Evolutionary conservation across 2,797 vertebrate species (phyloP), one percentile per base, ranked within the genome.

Genomic region (Mormyrops attenuatus): DNA sequence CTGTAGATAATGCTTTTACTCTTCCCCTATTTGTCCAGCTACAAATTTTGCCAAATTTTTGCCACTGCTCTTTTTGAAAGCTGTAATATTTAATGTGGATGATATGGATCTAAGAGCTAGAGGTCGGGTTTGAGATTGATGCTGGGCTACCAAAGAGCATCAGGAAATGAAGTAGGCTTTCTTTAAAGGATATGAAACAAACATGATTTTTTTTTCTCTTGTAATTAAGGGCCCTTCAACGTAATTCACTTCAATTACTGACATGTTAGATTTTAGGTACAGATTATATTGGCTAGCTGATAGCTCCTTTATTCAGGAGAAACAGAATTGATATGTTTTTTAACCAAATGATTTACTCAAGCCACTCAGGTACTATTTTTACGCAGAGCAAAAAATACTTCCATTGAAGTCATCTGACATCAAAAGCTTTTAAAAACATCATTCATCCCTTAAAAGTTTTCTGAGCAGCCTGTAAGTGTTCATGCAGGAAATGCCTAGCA

Each of bases 371-470:
- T 9, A 44, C 34, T 80, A 44, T 80, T 80, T 80, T 80, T 80
- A 80, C 17, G 6, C 73, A 41, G 7, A 44, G 38, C 17, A 80
- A 41, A 80, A 80, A 80, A 80, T 44, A 44, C 73, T 80, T 44
- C 73, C 38, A 44, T n/a, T 80, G 38, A 80, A 80, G 73, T 80
- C 17, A 44, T 80, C 73, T 80, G 73, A 80, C 73, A 80, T 80
- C 73, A 80, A 44, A 80, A 80, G 73, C 73, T 80, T 80, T 80
- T 80, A 80, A 80, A 80, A 80, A 80, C 73, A 80, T 80, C 73
- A 44, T 44, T 44, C 73, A 80, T 80, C 38, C 38, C 15, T 80
- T 80, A 80, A 80, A 80, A 80, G 73, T 80, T 44, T 80, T 44
- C 73, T 20, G 73, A 41, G 73, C 7, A 44, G 73, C 73, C 38